Base-by-base conservation (phyloP, 2,888 invertebrate species). In the Tenodera sinensis region DNA sequence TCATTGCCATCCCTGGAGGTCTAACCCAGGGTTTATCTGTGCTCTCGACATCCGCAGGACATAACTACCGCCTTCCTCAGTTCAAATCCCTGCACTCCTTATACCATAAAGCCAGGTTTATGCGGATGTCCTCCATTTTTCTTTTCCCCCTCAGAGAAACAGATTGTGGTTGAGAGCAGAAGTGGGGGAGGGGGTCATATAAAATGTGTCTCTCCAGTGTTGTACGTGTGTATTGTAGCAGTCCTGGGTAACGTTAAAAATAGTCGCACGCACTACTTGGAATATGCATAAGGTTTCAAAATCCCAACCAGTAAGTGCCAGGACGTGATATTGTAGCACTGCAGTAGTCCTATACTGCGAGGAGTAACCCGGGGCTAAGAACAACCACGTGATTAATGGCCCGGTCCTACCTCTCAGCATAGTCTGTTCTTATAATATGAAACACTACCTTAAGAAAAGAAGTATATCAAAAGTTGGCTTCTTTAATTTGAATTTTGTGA, bases 121-220 rank as follows among this genome's bases (percentile, higher is more conserved):
- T 85, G 85, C 85, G 85, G 85, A 85, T 85, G 85, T 85, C 85
- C 85, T 20, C 85, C 85, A 85, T 85, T 85, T 85, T 85, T 85
- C 28, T 7, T 28, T 6, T 47, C 47, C 47, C 28, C 27, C 20
- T 20, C 25, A 71, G 8, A 85, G 85, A 85, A 85, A 85, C 85
- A 85, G 85, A 85, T 85, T 85, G 85, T 54, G n/a, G 8, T 25
- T 25, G 27, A 54, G 85, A 71, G 54, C 1, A 71, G 54, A 20
- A 15, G 54, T 14, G 54, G 54, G 54, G 54, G 20, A 3, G 54
- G 20, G 54, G 54, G 20, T 71, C 54, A 71, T 71, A 71, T 71
- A 71, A 71, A 71, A 25, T 71, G 54, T 20, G 54, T 71, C 54
- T 71, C 54, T 71, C 25, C 54, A 20, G 54, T 71, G 54, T 25